Evolutionary conservation across 2,113 vertebrate species (phyloP).

Genomic region (Romanogobio albipinnatus): DNA sequence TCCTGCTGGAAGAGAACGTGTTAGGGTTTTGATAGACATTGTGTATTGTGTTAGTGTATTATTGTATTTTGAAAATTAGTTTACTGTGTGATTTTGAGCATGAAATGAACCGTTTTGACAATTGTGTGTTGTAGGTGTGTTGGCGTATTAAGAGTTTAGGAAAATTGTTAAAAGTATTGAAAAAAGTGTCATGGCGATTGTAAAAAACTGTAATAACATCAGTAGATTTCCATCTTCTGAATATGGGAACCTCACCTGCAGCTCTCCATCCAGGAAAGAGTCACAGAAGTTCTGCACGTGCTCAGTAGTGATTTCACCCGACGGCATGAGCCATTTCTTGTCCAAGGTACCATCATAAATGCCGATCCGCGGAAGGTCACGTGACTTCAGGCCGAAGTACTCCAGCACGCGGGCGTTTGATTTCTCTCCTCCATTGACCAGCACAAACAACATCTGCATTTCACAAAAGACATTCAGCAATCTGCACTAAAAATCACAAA

Average conservation of each 20-base stretch:
- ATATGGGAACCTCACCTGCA: conserved; percentile 68
- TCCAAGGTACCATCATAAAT: conserved; percentile 81
- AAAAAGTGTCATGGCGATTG: too few relatives aligned
- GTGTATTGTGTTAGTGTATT: too few relatives aligned
- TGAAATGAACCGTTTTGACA: too few relatives aligned
- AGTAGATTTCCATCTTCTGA: too few relatives aligned
- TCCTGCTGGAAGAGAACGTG: too few relatives aligned
- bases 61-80: too few relatives aligned
- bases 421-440: conserved; percentile 79
- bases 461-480: conserved; percentile 40
- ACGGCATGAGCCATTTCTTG: conserved; percentile 76
- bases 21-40: too few relatives aligned
- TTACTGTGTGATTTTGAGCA: too few relatives aligned
- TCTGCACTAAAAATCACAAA: not conserved
- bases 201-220: too few relatives aligned
- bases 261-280: conserved; percentile 76
- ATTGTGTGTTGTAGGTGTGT: too few relatives aligned
- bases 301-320: conserved; percentile 75
- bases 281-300: conserved; percentile 81
- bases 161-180: too few relatives aligned
- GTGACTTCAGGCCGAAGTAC: conserved; percentile 83
- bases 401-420: conserved; percentile 76
- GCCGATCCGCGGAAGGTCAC: conserved; percentile 86
- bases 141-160: too few relatives aligned
- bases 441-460: conserved; percentile 88